Base-by-base conservation (phyloP, 2,888 invertebrate species). In the Thysanoteuthis rhombus region DNA sequence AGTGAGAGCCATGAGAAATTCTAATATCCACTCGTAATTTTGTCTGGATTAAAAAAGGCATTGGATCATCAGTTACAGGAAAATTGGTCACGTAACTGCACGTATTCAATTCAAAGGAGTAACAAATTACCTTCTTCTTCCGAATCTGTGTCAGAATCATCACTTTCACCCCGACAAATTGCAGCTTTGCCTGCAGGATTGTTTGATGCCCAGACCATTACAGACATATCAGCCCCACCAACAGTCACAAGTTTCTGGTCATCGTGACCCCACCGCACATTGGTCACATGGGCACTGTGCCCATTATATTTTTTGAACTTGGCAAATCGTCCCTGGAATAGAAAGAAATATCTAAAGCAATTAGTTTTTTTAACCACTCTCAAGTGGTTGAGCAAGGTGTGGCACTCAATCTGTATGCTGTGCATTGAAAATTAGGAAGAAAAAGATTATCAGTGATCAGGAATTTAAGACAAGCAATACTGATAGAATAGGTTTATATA, bases 201-300 rank as follows among this genome's bases (percentile, higher is more conserved):
- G 12, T 94, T 95, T 91, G 95, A 95, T 40, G 94, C 94, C 97
- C 97, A 97, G 75, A 97, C 96, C 96, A 97, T 96, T 42, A 97
- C 95, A 1, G 97, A 95, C 32, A 97, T 97, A 95, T 97, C 97
- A 58, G 97, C 97, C 6, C 97, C 97, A 38, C 97, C 97, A 0
- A 96, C 95, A 0, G 97, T 97, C 93, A 97, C 95, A 94, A 97
- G 95, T 93, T 96, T 95, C 93, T 95, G 95, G 94, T 97, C 96
- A 94, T 96, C 96, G 75, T 94, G 93, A 2, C 96, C 95, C 96
- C 97, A 97, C 36, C 97, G 95, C 16, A 97, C 97, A 95, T 97
- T 97, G 19, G 97, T 97, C 93, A 97, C 97, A 95, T 97, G 97
- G 22, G 97, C 97, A 94, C 97, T 97, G 95, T 97, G 97, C 36